Evolutionary conservation across 2,113 vertebrate species (phyloP), one percentile per base, ranked within the genome.

Genomic region (Erythrocercus mccallii): DNA sequence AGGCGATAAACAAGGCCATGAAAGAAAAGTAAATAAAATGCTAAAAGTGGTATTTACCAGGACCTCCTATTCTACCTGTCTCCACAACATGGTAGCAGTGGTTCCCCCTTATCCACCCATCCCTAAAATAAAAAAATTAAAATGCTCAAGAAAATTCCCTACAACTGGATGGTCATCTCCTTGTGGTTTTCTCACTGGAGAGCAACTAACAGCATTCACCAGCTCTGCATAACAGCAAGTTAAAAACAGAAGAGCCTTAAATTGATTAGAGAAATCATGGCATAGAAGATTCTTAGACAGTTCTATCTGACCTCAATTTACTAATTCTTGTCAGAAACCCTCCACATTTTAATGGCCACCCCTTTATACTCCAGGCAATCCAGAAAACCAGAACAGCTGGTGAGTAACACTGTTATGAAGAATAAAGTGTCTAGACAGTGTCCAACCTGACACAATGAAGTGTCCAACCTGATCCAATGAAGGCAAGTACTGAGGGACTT

Each of bases 1-100:
- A 65, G 37, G 13, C 0, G 0, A 64, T 51, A 92, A 48, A 71
- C 0, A 4, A 86, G 21, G 16, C 19, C 37, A 69, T 28, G 24
- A 35, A 31, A 61, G 40, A 60, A 79, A 77, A 87, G 11, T 15
- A 81, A 47, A 21, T 44, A 66, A 92, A 89, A 66, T 73, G 38
- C 38, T 73, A 12, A 27, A 83, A 86, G 45, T 48, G 33, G 10
- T 60, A 40, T 76, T 91, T 86, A 71, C 11, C 33, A 58, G 25
- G 24, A 86, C 15, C 20, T 83, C n/a, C 54, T 94, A 30, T n/a
- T 90, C 35, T 50, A 82, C 68, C 64, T 44, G 12, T 68, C 21
- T 61, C 19, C 12, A 61, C 13, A 89, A 21, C 42, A 69, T 3
- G 7, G 50, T 56, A 80, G 50, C 1, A 4, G n/a, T 69, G 15